A percentile compares a stretch with the other conserved stretches of the same genome.
phyloP scores from a whole-genome alignment of 2,797 vertebrate genomes.

The Lutra lutra region DNA sequence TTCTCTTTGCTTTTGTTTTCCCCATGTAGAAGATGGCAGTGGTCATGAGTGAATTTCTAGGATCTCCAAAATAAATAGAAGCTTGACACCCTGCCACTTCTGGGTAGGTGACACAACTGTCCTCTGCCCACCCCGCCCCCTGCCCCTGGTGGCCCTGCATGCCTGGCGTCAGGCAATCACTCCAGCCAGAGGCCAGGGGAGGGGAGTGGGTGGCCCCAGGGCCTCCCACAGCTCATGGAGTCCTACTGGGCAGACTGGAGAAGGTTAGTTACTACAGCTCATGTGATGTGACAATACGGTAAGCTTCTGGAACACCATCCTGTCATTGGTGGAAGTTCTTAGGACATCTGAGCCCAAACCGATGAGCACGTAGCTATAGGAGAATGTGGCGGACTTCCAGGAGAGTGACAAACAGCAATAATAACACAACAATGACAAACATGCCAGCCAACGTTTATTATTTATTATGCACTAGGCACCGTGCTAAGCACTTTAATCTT shows the following conservation, averaged over 20 bases:
- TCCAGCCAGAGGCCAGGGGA: background rate
- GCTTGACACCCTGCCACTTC: background rate
- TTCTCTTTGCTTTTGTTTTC: background rate
- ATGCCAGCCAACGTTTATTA: background rate
- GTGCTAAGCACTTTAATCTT: background rate
- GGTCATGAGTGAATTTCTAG: background rate
- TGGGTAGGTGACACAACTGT: accelerated
- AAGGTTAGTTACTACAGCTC: background rate
- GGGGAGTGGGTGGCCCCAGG: too few relatives aligned
- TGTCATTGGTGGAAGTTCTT: background rate
- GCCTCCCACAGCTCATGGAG: background rate
- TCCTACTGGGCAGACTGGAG: background rate
- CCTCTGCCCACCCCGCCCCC: too few relatives aligned
- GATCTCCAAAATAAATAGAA: background rate
- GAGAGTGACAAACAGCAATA: background rate
- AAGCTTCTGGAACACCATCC: too few relatives aligned
- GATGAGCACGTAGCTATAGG: background rate
- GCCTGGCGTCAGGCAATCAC: background rate
- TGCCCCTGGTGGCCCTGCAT: too few relatives aligned
- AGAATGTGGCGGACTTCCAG: background rate
- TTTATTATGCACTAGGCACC: background rate
- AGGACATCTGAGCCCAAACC: background rate
- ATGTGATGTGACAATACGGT: background rate
- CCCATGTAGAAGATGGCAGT: background rate
- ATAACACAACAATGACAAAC: too few relatives aligned